Evolutionary conservation across 2,797 vertebrate genomes (phyloP), one percentile per base, ranked within the genome.

Genomic region (Ptychobarbus kaznakovi): DNA sequence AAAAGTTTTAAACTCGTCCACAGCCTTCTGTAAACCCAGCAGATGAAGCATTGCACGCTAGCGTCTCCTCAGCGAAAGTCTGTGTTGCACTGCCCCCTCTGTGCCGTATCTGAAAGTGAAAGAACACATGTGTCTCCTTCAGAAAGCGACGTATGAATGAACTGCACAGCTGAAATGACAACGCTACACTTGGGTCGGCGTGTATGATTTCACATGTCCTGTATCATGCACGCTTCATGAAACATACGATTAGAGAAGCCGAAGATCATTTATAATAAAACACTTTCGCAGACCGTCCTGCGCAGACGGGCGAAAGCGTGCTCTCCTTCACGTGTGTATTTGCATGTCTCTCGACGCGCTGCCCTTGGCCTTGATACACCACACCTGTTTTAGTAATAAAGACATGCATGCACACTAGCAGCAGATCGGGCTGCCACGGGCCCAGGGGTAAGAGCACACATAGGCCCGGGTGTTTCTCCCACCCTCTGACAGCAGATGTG

Each of bases 131-230:
- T 58, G 61, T 56, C 78, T 51, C 61, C 80, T 61, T 56, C 22
- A 81, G 77, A 94, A 93, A 92, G 92, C 68, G 82, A 88, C 87
- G 84, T 86, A 87, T 95, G 94, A 95, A 94, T 93, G 94, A 95
- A 81, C 25, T 85, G 92, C 93, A 91, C 94, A 95, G 94, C 94
- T 95, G 94, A 95, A 88, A 86, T 90, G 88, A 86, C 89, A 86
- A 89, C 85, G 85, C 87, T 89, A 91, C 89, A 90, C 87, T 56
- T 20, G 35, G 53, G 53, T 75, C n/a, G 9, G n/a, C 70, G 91
- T 92, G 86, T 88, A 90, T 81, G 88, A 93, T 95, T 93, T 94
- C 93, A 95, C 91, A 90, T 89, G 92, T 92, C 91, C 80, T 90
- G 89, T 91, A 92, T 89, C 88, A 90, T 66, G 75, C 90, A 46